Evolutionary conservation across 1,140 invertebrate genomes (phyloP).

Genomic region (Drosophila sulfurigaster): DNA sequence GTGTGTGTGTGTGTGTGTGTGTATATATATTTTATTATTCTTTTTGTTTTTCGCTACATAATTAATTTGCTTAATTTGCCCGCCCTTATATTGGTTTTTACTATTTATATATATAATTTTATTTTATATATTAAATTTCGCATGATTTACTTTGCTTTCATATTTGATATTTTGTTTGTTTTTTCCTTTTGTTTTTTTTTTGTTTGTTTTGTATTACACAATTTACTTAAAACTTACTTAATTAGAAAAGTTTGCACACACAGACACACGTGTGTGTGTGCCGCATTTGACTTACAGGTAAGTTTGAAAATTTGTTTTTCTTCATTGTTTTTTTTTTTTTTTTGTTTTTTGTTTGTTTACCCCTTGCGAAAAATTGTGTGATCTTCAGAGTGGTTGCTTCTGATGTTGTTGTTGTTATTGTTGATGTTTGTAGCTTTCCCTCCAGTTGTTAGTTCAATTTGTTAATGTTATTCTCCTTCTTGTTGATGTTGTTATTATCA

Average conservation of each 20-base stretch:
- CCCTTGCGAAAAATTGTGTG: slow-evolving; percentile 72
- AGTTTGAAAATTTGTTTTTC: slow-evolving; percentile 52
- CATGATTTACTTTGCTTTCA: slow-evolving; percentile 70
- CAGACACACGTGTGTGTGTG: slow-evolving; percentile 47
- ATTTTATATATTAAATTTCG: slow-evolving; percentile 73
- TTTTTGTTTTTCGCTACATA: slow-evolving; percentile 70
- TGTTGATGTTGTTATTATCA: slow-evolving; percentile 49
- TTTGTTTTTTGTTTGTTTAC: slow-evolving; percentile 36
- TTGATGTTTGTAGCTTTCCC: neutral
- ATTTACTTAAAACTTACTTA: slow-evolving; percentile 78
- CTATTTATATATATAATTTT: slow-evolving; percentile 75
- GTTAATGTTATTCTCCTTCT: too few relatives aligned
- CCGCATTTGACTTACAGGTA: slow-evolving; percentile 76
- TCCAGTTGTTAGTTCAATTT: too few relatives aligned
- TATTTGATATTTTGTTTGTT: slow-evolving; percentile 73
- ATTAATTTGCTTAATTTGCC: slow-evolving; percentile 82
- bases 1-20: slow-evolving; percentile 44
- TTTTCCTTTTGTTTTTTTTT: slow-evolving; percentile 30
- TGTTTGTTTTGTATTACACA: slow-evolving; percentile 50
- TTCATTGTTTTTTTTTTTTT: slow-evolving; percentile 30
- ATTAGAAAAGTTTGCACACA: slow-evolving; percentile 75
- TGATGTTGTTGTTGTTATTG: slow-evolving; percentile 45
- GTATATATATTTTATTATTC: slow-evolving; percentile 47
- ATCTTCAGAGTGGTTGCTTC: slow-evolving; percentile 59
- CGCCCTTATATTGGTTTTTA: slow-evolving; percentile 79